A percentile compares a stretch with the other conserved stretches of the same genome.
phyloP scores from a whole-genome alignment of 2,113 vertebrate species.

The Lamprotornis superbus region DNA sequence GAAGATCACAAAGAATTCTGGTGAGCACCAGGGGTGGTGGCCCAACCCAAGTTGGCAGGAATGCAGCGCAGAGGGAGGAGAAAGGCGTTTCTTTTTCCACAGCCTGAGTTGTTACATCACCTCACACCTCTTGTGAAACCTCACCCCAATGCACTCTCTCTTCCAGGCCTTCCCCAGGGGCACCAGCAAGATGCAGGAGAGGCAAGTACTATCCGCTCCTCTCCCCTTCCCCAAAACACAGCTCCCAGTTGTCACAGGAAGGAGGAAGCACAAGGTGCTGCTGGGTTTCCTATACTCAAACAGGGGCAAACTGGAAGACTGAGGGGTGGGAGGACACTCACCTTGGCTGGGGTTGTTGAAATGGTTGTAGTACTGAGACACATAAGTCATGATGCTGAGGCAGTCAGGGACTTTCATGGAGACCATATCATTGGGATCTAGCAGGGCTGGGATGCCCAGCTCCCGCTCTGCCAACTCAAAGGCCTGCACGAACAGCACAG shows the following conservation, averaged over 20 bases:
- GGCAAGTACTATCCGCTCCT: not conserved
- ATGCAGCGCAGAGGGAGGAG: not conserved
- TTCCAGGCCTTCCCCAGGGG: not conserved
- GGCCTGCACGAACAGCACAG: constrained; percentile 73
- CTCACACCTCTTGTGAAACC: not conserved
- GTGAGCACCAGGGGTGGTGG: not conserved
- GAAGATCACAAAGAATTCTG: not conserved
- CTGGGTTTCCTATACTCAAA: not conserved
- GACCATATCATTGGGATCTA: constrained; percentile 97
- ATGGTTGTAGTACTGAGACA: constrained; percentile 97
- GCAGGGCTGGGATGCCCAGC: constrained; percentile 91
- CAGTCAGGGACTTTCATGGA: constrained; percentile 95
- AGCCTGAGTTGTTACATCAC: not conserved
- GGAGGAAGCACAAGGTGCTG: not conserved
- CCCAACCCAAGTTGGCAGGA: not conserved
- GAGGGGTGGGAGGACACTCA: constrained; percentile 58
- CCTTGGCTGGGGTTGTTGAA: constrained; percentile 80
- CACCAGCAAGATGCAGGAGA: not conserved
- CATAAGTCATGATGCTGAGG: constrained; percentile 95
- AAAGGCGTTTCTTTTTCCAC: not conserved
- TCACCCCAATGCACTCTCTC: not conserved
- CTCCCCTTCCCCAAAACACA: not conserved
- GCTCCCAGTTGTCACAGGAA: not conserved
- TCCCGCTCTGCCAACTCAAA: constrained; percentile 92
- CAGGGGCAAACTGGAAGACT: not conserved